These are phyloP conservation scores for Bothrops jararaca DNA, from an alignment of 2,113 vertebrate species.

Conservation along the genomic window DNA sequence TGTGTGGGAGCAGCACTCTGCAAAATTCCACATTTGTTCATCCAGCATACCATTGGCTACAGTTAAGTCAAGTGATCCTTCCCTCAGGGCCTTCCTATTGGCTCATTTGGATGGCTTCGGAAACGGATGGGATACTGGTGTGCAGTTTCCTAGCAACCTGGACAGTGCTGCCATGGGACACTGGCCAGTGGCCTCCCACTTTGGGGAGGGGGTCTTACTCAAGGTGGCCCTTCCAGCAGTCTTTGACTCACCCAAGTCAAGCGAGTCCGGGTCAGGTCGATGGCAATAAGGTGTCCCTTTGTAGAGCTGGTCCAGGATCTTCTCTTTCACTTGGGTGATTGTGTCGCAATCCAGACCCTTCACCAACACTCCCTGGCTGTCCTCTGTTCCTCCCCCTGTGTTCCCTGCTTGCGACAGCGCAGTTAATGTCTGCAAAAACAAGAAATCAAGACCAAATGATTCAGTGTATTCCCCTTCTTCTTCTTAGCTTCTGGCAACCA, in stretches of 20 bases:
- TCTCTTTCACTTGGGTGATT: constrained; percentile 89
- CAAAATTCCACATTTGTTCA: neutral
- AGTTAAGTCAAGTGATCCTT: neutral
- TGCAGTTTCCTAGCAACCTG: neutral
- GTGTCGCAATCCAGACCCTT: constrained; percentile 81
- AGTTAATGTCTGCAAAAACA: constrained; percentile 80
- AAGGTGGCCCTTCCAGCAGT: neutral
- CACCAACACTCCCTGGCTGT: constrained; percentile 81
- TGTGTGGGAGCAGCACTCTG: neutral
- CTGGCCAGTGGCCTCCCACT: neutral
- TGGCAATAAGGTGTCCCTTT: constrained; percentile 89
- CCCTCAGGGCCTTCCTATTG: neutral
- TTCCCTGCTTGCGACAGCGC: constrained; percentile 79
- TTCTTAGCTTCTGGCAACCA: neutral
- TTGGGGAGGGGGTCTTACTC: neutral
- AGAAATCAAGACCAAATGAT: neutral
- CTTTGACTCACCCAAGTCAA: constrained; percentile 87
- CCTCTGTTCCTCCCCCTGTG: constrained; percentile 70
- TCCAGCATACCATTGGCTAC: too few species aligned
- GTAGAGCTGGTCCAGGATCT: constrained; percentile 93
- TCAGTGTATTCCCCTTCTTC: neutral
- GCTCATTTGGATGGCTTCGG: neutral
- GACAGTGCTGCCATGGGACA: neutral
- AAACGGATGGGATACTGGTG: neutral
- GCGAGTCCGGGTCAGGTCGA: constrained; percentile 84